A percentile compares a stretch with the other conserved stretches of the same genome.
Conservation (phyloP, 2,113 vertebrate species). For the Pseudolaguvia tuberculata region DNA sequence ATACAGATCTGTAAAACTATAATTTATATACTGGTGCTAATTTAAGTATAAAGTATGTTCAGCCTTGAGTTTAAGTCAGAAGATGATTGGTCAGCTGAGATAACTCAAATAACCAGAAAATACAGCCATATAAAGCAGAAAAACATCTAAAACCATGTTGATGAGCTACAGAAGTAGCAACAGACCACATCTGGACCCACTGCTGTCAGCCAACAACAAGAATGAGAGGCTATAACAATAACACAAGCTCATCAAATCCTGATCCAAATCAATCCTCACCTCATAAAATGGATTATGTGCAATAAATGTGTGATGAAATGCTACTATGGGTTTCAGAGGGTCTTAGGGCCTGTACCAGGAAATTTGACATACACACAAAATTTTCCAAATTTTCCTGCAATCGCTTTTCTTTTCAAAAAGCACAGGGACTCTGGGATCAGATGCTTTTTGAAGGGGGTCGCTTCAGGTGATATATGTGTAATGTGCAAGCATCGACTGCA, state of each 20-base stretch:
- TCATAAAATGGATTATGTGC: not conserved
- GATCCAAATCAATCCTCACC: not conserved
- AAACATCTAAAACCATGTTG: not conserved
- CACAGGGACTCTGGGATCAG: not conserved
- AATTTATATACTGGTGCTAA: no score
- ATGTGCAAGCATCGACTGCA: not conserved
- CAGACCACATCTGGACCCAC: not conserved
- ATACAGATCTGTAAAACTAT: no score
- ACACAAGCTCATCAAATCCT: not conserved
- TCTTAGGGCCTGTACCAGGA: no score
- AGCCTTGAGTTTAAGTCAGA: no score
- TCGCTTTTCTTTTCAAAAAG: not conserved
- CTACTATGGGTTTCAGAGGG: not conserved
- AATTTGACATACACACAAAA: not conserved
- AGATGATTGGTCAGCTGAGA: not conserved
- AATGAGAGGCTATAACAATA: not conserved
- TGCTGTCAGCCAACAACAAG: not conserved
- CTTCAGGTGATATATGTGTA: conserved; percentile 4
- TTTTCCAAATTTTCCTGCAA: not conserved
- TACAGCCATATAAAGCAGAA: not conserved
- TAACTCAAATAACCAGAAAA: not conserved
- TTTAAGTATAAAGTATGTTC: no score
- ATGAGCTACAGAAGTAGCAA: not conserved
- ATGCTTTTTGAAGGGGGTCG: not conserved
- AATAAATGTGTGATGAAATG: not conserved